Percentiles rank a stretch among this genome's conserved stretches.
phyloP scores from a whole-genome alignment of 1,140 invertebrate species.

The Lepidurus couesii region DNA sequence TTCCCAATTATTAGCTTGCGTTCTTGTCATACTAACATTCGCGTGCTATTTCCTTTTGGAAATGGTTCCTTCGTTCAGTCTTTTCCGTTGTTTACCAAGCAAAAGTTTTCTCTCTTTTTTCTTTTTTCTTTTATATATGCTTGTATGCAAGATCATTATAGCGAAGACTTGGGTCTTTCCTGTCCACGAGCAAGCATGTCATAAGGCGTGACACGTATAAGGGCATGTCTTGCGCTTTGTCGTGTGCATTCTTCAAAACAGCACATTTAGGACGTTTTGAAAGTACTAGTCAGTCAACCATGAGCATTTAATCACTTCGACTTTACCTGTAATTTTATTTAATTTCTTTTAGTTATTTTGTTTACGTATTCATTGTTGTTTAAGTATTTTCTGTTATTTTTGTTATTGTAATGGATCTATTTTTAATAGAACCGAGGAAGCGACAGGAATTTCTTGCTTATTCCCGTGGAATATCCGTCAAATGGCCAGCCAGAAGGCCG shows the following conservation, averaged over 20 bases:
- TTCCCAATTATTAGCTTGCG: background rate
- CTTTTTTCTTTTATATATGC: background rate
- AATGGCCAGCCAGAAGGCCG: no score
- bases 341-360: no score
- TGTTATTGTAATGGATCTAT: no score
- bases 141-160: background rate
- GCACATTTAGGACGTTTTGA: background rate
- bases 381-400: no score
- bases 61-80: background rate
- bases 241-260: slow-evolving; percentile 17
- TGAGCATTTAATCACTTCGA: no score
- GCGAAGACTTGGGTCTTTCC: background rate
- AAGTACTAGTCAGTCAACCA: background rate
- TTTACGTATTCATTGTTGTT: no score
- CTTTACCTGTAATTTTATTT: no score
- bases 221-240: background rate
- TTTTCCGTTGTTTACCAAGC: background rate
- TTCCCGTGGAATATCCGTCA: no score
- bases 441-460: no score
- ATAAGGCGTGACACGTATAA: background rate
- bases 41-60: background rate
- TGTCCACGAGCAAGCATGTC: background rate
- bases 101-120: background rate
- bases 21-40: background rate
- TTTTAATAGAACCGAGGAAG: no score